Conservation (phyloP, 2,888 invertebrate genomes). For the Hirtodrosophila trivittata region DNA sequence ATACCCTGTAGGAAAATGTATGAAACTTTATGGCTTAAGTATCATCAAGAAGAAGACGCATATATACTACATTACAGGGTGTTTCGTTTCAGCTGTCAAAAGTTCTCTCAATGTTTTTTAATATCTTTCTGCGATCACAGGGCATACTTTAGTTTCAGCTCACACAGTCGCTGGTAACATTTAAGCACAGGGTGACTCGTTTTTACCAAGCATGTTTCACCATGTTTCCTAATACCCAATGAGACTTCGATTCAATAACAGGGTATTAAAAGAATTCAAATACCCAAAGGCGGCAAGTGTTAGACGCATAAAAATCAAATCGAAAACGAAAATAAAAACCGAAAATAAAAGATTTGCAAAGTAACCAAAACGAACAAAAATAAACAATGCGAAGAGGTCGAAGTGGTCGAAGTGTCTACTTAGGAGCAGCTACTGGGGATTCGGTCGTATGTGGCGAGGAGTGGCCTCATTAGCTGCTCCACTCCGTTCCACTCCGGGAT, state of each 20-base stretch:
- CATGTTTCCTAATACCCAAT: no score
- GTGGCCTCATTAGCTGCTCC: conserved; percentile 51
- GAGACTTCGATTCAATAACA: background rate
- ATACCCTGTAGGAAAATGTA: no score
- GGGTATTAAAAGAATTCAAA: conserved; percentile 21
- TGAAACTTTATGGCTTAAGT: no score
- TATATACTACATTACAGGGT: no score
- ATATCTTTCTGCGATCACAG: no score
- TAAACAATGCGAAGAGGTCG: conserved; percentile 41
- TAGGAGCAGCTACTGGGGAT: conserved; percentile 15
- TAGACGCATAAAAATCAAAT: conserved; percentile 35
- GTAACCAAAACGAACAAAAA: conserved; percentile 46
- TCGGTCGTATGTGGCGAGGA: conserved; percentile 18
- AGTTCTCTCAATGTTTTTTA: no score
- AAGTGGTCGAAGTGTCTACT: conserved; percentile 46
- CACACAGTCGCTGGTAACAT: no score
- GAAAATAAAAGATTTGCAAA: conserved; percentile 59
- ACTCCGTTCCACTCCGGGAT: conserved; percentile 4
- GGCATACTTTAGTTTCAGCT: no score
- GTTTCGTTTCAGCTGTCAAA: no score
- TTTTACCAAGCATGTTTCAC: no score
- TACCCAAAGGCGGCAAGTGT: conserved; percentile 46
- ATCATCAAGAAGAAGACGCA: no score
- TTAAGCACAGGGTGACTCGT: no score
- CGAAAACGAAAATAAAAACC: conserved; percentile 23